Conservation (phyloP, 2,797 vertebrate genomes). For the Rachycentron canadum region DNA sequence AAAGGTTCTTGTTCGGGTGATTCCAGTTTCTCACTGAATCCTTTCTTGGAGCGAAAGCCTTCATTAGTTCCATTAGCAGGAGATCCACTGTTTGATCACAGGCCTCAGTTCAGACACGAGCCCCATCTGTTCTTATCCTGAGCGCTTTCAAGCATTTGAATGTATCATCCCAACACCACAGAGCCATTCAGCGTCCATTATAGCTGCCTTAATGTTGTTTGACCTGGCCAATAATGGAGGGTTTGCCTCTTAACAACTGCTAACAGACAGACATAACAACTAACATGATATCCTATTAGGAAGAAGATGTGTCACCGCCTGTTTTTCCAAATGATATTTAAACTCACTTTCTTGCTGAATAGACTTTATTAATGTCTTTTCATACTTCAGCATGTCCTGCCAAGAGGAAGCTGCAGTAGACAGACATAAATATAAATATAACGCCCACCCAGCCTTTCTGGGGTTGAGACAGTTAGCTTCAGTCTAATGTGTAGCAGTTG, state of each 20-base stretch:
- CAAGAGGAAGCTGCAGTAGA: neutral
- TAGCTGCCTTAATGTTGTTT: neutral
- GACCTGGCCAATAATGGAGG: constrained; percentile 6
- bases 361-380: neutral
- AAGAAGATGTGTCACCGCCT: constrained; percentile 3
- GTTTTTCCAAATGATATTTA: neutral
- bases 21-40: neutral
- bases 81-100: neutral
- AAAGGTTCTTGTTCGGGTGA: too few relatives aligned
- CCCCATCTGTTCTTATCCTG: neutral
- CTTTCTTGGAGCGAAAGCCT: neutral
- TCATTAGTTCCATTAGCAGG: neutral
- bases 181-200: neutral
- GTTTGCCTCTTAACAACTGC: neutral
- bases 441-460: neutral
- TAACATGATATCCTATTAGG: neutral
- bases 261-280: neutral
- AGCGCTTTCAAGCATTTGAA: neutral
- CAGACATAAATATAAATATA: neutral
- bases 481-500: neutral
- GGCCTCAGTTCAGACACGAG: neutral
- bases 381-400: neutral
- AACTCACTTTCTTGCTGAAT: neutral
- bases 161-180: neutral
- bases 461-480: neutral